Evolutionary conservation across 2,888 invertebrate species (phyloP).

Genomic region (Cinara cedri): DNA sequence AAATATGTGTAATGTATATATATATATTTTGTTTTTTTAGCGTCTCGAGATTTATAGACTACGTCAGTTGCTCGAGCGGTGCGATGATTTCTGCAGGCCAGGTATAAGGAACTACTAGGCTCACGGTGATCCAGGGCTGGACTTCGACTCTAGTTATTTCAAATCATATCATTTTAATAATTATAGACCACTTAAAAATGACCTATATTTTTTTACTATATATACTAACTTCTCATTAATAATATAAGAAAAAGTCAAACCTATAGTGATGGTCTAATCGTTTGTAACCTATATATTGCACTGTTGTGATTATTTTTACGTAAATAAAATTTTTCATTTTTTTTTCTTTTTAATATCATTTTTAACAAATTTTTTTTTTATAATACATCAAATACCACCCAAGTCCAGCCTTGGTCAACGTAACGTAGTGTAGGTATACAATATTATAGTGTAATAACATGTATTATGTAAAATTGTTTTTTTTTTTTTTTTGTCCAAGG

Average conservation of each 20-base stretch:
- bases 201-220: constrained; percentile 40
- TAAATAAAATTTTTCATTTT: constrained; percentile 42
- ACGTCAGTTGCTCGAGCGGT: constrained; percentile 76
- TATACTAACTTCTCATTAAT: constrained; percentile 56
- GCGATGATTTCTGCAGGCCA: constrained; percentile 71
- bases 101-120: constrained; percentile 59
- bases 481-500: constrained; percentile 43
- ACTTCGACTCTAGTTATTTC: constrained; percentile 51
- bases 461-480: constrained; percentile 4
- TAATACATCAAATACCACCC: constrained; percentile 26
- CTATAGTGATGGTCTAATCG: constrained; percentile 36
- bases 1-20: constrained; percentile 12
- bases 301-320: constrained; percentile 38
- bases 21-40: constrained; percentile 62
- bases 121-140: constrained; percentile 60
- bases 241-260: constrained; percentile 36
- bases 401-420: constrained; percentile 58
- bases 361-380: constrained; percentile 25
- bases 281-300: constrained; percentile 49
- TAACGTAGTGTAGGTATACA: constrained; percentile 22
- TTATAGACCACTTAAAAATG: constrained; percentile 14
- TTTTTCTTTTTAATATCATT: constrained; percentile 41
- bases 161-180: constrained; percentile 45
- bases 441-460: neutral
- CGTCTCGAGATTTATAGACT: constrained; percentile 72